Conservation (phyloP, 1,140 invertebrate species). For the Phymastichus coffea region DNA sequence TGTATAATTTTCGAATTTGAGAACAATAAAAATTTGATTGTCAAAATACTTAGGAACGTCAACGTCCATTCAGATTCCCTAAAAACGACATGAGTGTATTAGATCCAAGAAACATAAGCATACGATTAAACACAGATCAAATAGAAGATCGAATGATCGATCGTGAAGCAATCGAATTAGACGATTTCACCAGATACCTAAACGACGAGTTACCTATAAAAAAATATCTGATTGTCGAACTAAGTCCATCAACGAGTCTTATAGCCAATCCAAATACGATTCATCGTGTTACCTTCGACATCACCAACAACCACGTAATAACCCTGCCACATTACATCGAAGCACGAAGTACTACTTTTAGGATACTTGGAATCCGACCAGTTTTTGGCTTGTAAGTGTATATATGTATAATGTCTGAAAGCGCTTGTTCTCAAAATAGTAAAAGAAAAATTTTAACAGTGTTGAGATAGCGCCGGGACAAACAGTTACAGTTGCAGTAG, state of each 20-base stretch:
- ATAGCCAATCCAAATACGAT: constrained; percentile 32
- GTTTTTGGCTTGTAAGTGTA: neutral
- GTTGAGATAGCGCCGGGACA: constrained; percentile 52
- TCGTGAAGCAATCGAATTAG: constrained; percentile 2
- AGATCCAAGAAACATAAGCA: neutral
- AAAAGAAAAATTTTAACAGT: constrained; percentile 8
- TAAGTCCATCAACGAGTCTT: constrained; percentile 37
- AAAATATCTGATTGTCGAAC: constrained; percentile 36
- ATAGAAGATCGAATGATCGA: constrained; percentile 6
- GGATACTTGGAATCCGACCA: constrained; percentile 19
- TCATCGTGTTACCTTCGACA: constrained; percentile 38
- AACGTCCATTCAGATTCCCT: too few relatives aligned
- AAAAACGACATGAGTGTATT: too few relatives aligned
- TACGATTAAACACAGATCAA: neutral
- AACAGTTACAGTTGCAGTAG: constrained; percentile 58
- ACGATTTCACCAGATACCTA: constrained; percentile 22
- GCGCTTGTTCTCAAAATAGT: neutral
- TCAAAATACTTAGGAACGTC: too few relatives aligned
- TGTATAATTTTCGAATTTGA: too few relatives aligned
- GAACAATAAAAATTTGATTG: too few relatives aligned
- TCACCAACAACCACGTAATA: constrained; percentile 39
- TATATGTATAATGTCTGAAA: neutral
- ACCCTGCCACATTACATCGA: constrained; percentile 29
- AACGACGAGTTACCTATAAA: constrained; percentile 14
- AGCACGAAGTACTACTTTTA: constrained; percentile 31